A percentile compares a stretch with the other conserved stretches of the same genome.
phyloP scores from a whole-genome alignment of 37 sponge, comb jelly and placozoan genomes.

The Crambe crambe region DNA sequence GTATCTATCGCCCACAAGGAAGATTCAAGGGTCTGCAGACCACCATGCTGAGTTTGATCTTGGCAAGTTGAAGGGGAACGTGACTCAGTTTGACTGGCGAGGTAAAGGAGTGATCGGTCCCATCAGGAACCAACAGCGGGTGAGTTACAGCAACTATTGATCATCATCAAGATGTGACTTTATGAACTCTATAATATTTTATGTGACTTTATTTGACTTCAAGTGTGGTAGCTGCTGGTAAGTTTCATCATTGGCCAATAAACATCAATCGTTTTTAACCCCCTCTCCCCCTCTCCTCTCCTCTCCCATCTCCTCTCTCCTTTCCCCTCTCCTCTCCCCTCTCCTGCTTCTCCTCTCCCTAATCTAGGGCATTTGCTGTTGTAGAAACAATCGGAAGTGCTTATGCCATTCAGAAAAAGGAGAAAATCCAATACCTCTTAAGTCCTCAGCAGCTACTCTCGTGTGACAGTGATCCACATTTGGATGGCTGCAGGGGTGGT shows the following conservation, averaged over 20 bases:
- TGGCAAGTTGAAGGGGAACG: neutral
- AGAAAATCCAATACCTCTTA: conserved; percentile 16
- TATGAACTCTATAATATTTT: neutral
- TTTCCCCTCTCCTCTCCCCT: neutral
- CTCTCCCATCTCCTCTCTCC: no score
- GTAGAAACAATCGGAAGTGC: conserved; percentile 80
- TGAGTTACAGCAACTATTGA: neutral
- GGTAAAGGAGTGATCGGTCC: conserved; percentile 31
- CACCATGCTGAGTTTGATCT: neutral
- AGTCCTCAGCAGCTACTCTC: conserved; percentile 87
- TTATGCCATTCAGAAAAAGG: conserved; percentile 38
- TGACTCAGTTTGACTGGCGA: conserved; percentile 47
- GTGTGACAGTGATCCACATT: conserved; percentile 41
- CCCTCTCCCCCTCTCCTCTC: no score
- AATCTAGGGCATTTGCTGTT: conserved; percentile 80
- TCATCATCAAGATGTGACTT: neutral
- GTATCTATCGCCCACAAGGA: neutral
- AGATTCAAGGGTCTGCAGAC: neutral
- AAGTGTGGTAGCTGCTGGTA: conserved; percentile 91
- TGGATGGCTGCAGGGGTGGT: conserved; percentile 76
- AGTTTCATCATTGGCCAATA: conserved; percentile 10
- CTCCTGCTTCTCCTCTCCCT: neutral
- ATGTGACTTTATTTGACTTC: neutral
- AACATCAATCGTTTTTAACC: no score
- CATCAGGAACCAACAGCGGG: conserved; percentile 57